These are phyloP conservation scores for Atherix ibis DNA, from an alignment of 2,888 invertebrate genomes.

Conservation along the genomic window DNA sequence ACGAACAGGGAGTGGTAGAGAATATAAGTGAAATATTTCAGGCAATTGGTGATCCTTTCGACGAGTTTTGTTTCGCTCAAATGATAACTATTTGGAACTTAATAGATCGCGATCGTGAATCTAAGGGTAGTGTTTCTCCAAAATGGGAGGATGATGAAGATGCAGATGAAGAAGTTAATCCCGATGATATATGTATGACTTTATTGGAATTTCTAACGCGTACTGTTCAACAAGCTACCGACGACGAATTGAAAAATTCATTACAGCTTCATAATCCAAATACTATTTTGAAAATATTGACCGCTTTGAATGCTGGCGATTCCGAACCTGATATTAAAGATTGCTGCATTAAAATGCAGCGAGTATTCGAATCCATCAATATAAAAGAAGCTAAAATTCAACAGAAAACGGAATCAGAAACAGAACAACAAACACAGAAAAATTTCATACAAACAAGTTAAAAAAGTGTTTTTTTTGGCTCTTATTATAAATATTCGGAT, in stretches of 20 bases:
- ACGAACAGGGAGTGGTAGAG: constrained; percentile 27
- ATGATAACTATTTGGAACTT: constrained; percentile 23
- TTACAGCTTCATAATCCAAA: constrained; percentile 13
- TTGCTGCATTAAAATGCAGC: constrained; percentile 16
- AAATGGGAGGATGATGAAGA: constrained; percentile 12
- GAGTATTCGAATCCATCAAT: constrained; percentile 12
- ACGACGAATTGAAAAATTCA: constrained; percentile 13
- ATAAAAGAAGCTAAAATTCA: too few relatives aligned
- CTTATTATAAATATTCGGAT: too few relatives aligned
- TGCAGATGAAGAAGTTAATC: constrained; percentile 15
- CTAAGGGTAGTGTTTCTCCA: constrained; percentile 11
- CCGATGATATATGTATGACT: constrained; percentile 19
- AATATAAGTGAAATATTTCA: constrained; percentile 21
- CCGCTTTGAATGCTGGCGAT: constrained; percentile 14
- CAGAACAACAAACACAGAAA: too few relatives aligned
- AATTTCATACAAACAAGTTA: too few relatives aligned
- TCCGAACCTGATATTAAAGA: constrained; percentile 16
- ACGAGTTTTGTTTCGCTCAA: constrained; percentile 21
- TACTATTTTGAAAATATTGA: constrained; percentile 14
- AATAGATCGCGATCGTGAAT: constrained; percentile 14
- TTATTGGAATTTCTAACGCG: constrained; percentile 18
- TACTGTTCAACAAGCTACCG: constrained; percentile 16
- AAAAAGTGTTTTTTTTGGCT: too few relatives aligned
- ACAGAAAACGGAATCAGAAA: too few relatives aligned
- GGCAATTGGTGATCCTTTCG: constrained; percentile 26